These are phyloP conservation scores for Meloidogyne exigua DNA, from an alignment of 1,140 invertebrate genomes.

Conservation along the genomic window DNA sequence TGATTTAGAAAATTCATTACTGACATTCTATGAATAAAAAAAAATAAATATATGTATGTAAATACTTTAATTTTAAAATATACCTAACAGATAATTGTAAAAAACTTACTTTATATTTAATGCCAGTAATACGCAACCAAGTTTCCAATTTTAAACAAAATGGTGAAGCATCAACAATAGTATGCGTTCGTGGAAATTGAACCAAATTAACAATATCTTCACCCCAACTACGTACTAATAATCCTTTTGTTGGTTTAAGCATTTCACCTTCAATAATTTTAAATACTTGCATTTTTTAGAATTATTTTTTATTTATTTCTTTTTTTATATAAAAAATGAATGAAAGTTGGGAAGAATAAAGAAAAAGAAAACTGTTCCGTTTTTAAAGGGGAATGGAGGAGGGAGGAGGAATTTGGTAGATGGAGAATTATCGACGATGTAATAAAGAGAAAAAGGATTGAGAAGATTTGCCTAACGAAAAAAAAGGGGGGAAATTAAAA, in stretches of 20 bases:
- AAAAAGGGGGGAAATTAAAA: background rate
- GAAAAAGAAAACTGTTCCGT: background rate
- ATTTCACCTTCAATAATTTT: conserved; percentile 8
- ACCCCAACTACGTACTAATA: conserved; percentile 72
- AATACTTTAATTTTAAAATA: too few relatives aligned
- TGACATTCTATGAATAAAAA: background rate
- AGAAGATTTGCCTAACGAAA: too few relatives aligned
- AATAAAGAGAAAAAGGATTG: background rate
- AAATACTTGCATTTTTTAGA: background rate
- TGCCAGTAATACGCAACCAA: background rate
- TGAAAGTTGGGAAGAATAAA: background rate
- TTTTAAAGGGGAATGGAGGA: background rate
- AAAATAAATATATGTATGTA: too few relatives aligned
- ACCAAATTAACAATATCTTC: conserved; percentile 89
- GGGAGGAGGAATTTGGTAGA: background rate
- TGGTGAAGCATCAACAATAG: conserved; percentile 81
- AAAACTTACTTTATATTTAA: background rate
- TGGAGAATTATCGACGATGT: background rate
- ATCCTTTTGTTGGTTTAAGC: conserved; percentile 10
- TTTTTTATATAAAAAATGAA: background rate
- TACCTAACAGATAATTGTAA: background rate
- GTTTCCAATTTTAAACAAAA: conserved; percentile 69
- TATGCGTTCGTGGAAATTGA: conserved; percentile 79
- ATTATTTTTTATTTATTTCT: too few relatives aligned
- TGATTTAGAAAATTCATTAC: background rate